phyloP scores from a whole-genome alignment of 2,888 invertebrate genomes.

The Cataglyphis albicans region DNA sequence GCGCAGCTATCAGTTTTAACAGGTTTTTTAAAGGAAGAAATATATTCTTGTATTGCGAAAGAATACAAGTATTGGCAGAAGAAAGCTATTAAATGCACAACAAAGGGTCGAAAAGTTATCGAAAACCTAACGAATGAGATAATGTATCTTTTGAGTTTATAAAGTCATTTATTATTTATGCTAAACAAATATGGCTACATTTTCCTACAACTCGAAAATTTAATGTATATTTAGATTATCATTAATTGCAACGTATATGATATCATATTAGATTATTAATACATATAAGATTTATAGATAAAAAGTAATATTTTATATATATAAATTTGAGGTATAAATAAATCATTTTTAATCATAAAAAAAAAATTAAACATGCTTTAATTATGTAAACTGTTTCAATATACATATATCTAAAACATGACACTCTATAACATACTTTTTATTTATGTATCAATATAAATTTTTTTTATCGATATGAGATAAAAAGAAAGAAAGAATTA shows the following conservation, averaged over 20 bases:
- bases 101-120: conserved; percentile 60
- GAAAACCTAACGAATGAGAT: neutral
- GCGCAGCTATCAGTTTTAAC: conserved; percentile 55
- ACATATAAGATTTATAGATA: neutral
- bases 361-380: neutral
- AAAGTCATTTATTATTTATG: neutral
- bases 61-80: conserved; percentile 6
- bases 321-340: neutral
- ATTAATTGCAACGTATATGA: neutral
- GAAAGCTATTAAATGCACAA: neutral
- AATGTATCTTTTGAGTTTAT: neutral
- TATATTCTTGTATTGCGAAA: neutral
- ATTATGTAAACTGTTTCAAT: neutral
- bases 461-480: neutral
- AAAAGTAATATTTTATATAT: neutral
- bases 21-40: conserved; percentile 52
- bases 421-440: too few relatives aligned
- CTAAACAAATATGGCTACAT: neutral
- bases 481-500: neutral
- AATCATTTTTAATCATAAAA: neutral
- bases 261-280: neutral
- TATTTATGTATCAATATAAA: neutral
- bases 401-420: neutral
- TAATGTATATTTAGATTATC: neutral
- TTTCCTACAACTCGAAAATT: neutral